phyloP scores from a whole-genome alignment of 2,113 vertebrate species.

The Notarius lentiginosus region DNA sequence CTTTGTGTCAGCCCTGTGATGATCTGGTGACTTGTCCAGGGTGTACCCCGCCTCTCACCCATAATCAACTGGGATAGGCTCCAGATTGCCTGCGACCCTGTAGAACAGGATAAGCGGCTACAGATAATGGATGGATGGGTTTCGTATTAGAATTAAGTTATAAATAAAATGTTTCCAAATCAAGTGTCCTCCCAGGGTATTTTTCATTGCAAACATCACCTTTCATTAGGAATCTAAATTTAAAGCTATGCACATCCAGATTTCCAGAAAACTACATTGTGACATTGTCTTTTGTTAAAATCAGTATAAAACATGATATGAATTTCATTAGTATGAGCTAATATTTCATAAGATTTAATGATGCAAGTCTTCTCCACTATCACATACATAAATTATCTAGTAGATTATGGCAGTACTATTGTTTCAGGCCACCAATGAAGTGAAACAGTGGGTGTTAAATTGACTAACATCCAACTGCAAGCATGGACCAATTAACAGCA shows the following conservation, averaged over 20 bases:
- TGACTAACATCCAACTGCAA: slow-evolving; percentile 34
- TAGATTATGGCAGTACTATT: background rate
- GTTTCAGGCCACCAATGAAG: slow-evolving; percentile 16
- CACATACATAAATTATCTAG: background rate
- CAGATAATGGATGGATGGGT: too few relatives aligned
- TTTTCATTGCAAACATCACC: background rate
- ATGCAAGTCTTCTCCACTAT: background rate
- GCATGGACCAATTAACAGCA: slow-evolving; percentile 50
- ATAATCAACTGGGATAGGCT: too few relatives aligned
- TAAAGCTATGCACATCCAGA: background rate
- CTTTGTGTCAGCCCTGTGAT: too few relatives aligned
- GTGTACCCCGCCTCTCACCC: too few relatives aligned
- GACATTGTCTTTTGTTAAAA: background rate
- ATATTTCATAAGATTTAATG: background rate
- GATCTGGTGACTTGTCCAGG: too few relatives aligned
- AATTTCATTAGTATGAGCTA: background rate
- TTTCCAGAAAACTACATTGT: background rate
- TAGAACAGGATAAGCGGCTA: too few relatives aligned
- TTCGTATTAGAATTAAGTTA: background rate
- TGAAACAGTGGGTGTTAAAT: slow-evolving; percentile 41
- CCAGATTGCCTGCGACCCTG: too few relatives aligned
- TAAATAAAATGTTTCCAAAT: too few relatives aligned
- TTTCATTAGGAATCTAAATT: background rate
- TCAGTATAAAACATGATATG: background rate
- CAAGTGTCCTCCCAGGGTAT: background rate